Base-by-base conservation (phyloP, 2,888 invertebrate species). In the Nycteola revayana region DNA sequence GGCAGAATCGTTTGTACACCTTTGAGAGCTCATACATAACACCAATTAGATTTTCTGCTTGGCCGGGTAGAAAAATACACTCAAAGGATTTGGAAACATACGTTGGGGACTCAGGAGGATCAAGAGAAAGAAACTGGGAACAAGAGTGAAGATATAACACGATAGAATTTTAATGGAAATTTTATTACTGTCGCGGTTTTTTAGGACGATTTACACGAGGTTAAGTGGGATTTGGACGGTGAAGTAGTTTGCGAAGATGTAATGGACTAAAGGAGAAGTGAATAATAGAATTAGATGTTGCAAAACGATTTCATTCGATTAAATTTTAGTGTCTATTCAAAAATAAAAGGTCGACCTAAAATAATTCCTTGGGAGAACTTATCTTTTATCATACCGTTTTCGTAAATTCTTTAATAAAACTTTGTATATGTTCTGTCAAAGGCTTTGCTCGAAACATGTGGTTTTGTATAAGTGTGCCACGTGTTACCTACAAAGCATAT, bases 41-140 rank as follows among this genome's bases (percentile, higher is more conserved):
- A 59, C 57, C 70, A 77, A 77, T 82, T 75, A 76, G 63, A 76
- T 80, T 79, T 78, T 76, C 68, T 59, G 59, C 76, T 72, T 54
- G 58, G 57, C 66, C 38, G 66, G 47, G 60, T 59, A 70, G 75
- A 80, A 82, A 74, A 80, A 74, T 57, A 60, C 57, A 52, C 59
- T 59, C 37, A 58, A 59, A 57, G 65, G 59, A 63, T 64, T 63
- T 45, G 30, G 42, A 26, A 51, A 51, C 56, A 54, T 25, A 51
- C 40, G 41, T 36, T 21, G 45, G 54, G 51, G 58, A 56, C 60
- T 68, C 56, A 49, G 49, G 39, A 36, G 61, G 61, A 55, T 59
- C 60, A 39, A 31, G 38, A 28, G 34, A 55, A 46, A n/a, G n/a
- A 41, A 39, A 54, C 36, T 53, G 53, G 20, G 42, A 52, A 51